These are phyloP conservation scores for Phocides pigmalion DNA, from an alignment of 1,140 invertebrate species.

Conservation along the genomic window DNA sequence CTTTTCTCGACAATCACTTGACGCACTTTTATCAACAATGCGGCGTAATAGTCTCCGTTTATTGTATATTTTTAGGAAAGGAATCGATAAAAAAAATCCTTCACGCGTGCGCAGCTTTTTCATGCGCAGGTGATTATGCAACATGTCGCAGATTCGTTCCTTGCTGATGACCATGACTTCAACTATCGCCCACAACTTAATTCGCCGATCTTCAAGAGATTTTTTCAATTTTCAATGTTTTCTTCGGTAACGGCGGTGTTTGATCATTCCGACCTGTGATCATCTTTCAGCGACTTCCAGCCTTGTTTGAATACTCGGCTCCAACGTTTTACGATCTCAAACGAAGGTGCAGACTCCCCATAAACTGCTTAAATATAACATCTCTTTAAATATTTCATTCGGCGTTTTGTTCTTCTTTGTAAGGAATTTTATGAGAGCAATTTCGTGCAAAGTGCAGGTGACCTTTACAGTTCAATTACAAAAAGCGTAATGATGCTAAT, in stretches of 20 bases:
- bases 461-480: constrained; percentile 8
- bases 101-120: constrained; percentile 13
- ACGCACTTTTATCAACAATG: constrained; percentile 26
- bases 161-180: constrained; percentile 13
- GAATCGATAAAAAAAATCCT: constrained; percentile 37
- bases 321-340: neutral
- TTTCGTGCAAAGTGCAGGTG: neutral
- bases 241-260: constrained; percentile 8
- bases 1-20: constrained; percentile 33
- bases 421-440: constrained; percentile 4
- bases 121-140: constrained; percentile 15
- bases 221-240: constrained; percentile 10
- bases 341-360: constrained; percentile 1
- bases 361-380: neutral
- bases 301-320: neutral
- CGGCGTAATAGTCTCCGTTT: constrained; percentile 35
- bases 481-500: constrained; percentile 1
- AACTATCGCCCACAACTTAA: constrained; percentile 13
- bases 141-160: constrained; percentile 13
- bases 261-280: neutral
- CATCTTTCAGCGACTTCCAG: neutral
- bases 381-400: constrained; percentile 6
- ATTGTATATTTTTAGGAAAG: constrained; percentile 39
- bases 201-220: constrained; percentile 16
- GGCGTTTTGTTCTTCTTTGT: constrained; percentile 12